These are phyloP conservation scores for Novumbra hubbsi DNA, from an alignment of 2,797 vertebrate species.

Conservation along the genomic window DNA sequence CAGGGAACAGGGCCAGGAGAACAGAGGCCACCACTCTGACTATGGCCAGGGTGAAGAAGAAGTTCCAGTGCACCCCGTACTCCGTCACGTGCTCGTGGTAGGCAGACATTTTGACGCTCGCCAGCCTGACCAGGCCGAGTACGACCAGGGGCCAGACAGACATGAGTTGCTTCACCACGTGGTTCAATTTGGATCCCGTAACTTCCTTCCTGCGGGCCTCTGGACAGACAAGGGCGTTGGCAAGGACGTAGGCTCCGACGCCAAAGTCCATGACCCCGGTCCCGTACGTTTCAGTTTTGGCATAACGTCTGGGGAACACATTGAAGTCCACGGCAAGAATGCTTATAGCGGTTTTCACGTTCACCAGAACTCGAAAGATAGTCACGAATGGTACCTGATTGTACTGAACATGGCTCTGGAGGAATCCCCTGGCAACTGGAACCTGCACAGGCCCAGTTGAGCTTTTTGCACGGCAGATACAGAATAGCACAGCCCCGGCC, in stretches of 20 bases:
- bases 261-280: constrained; percentile 96
- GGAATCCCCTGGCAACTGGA: constrained; percentile 68
- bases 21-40: constrained; percentile 82
- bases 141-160: constrained; percentile 83
- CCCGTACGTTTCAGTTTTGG: constrained; percentile 94
- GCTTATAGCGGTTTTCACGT: constrained; percentile 85
- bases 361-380: constrained; percentile 82
- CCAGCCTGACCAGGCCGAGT: constrained; percentile 83
- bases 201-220: constrained; percentile 79
- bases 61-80: constrained; percentile 97
- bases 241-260: constrained; percentile 88
- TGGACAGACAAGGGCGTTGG: constrained; percentile 86
- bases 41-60: constrained; percentile 90
- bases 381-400: constrained; percentile 83
- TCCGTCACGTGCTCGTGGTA: constrained; percentile 93
- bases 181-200: constrained; percentile 59
- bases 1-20: constrained; percentile 76
- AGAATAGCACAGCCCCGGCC: constrained; percentile 63
- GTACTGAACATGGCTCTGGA: constrained; percentile 67
- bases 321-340: constrained; percentile 94
- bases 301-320: constrained; percentile 87
- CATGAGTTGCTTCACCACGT: constrained; percentile 73
- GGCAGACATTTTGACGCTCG: constrained; percentile 79
- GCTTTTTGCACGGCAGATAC: constrained; percentile 64
- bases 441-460: constrained; percentile 34